Evolutionary conservation across 2,113 vertebrate genomes (phyloP).

Genomic region (Etheostoma spectabile): DNA sequence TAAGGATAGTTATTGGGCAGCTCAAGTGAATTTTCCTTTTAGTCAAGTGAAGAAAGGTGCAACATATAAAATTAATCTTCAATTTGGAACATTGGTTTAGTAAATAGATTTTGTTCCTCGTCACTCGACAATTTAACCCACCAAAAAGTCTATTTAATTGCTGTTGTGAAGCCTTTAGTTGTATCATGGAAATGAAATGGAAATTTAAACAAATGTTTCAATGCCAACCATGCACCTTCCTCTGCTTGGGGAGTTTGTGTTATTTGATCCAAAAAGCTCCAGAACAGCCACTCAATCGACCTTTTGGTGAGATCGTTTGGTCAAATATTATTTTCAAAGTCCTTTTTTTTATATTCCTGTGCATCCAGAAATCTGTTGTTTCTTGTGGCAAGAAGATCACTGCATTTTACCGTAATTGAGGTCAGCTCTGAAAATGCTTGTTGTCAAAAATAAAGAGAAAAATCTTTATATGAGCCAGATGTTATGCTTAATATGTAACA

Average conservation of each 20-base stretch:
- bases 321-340: neutral
- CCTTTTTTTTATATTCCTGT: neutral
- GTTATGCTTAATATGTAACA: neutral
- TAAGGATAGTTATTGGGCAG: neutral
- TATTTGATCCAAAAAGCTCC: neutral
- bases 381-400: neutral
- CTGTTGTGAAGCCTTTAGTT: neutral
- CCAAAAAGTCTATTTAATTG: neutral
- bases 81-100: neutral
- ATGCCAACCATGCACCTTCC: neutral
- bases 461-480: conserved; percentile 8
- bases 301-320: neutral
- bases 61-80: neutral
- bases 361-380: neutral
- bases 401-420: neutral
- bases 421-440: neutral
- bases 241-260: neutral
- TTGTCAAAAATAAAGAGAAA: neutral
- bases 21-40: neutral
- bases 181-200: neutral
- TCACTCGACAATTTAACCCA: neutral
- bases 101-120: neutral
- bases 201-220: neutral
- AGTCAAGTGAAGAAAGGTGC: neutral
- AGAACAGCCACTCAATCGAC: neutral